These are phyloP conservation scores for Hydrocynus forskahlii DNA, from an alignment of 2,797 vertebrate genomes.

Conservation along the genomic window DNA sequence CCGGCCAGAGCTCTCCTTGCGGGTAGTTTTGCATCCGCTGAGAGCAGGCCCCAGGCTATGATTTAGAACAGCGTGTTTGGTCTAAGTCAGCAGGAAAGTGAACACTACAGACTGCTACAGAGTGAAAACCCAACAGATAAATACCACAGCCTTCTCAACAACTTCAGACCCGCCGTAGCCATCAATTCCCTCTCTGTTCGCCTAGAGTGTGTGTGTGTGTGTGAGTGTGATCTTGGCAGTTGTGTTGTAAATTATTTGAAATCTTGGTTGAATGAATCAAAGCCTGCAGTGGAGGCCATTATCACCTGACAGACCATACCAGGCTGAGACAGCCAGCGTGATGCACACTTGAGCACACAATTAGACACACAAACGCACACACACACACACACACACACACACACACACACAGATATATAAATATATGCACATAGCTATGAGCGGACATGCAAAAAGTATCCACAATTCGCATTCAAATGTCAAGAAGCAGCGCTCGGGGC, in stretches of 20 bases:
- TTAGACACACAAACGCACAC: conserved; percentile 13
- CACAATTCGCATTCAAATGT: conserved; percentile 55
- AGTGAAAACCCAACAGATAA: conserved; percentile 68
- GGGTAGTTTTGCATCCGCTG: conserved; percentile 58
- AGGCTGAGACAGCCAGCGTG: background rate
- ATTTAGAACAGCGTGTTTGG: conserved; percentile 68
- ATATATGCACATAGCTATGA: background rate
- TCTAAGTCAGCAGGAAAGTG: conserved; percentile 71
- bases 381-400: conserved; percentile 1
- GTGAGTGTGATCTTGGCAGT: background rate
- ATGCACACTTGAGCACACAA: conserved; percentile 12
- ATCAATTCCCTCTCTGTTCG: conserved; percentile 63
- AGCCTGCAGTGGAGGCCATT: conserved; percentile 5
- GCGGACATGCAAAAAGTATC: conserved; percentile 6
- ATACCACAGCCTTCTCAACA: conserved; percentile 63
- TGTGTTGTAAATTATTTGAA: conserved; percentile 18
- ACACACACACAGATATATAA: conserved; percentile 18
- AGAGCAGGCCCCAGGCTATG: conserved; percentile 67
- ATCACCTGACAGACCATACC: background rate
- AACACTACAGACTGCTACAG: conserved; percentile 63
- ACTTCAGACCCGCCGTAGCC: conserved; percentile 58
- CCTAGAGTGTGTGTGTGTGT: conserved; percentile 21
- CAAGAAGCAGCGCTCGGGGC: conserved; percentile 67
- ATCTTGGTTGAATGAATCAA: conserved; percentile 24
- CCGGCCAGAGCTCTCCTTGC: conserved; percentile 35